Base-by-base conservation (phyloP, 92 coral and sea anemone genomes). In the Actinostola sp. region DNA sequence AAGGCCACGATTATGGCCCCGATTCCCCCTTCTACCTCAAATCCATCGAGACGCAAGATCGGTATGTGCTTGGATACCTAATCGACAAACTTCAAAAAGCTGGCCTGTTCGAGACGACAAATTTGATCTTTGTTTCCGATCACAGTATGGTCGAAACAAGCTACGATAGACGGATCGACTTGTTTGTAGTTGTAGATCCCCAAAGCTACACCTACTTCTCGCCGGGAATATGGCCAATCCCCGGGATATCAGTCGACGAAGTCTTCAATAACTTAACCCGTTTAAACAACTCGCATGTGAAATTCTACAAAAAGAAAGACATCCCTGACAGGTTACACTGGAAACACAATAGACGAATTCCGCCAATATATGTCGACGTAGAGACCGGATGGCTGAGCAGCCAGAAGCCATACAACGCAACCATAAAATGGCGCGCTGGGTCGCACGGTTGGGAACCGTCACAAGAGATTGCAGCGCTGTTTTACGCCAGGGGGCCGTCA, bases 401-500 rank as follows among this genome's bases (percentile, higher is more conserved):
- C 7, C 16, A 16, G 0, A 52, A 44, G 31, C 19, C 41, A 0
- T 29, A 41, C 14, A 53, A 59, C 13, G 41, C 23, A 5, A 38
- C 61, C 4, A 50, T 52, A 14, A 34, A 44, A 26, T 84, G 89
- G 89, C 58, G 39, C 0, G 63, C 71, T 0, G 90, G 90, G 1
- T 66, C 71, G 11, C 90, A 85, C 34, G 90, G 90, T 0, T 80
- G 86, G 86, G 69, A 86, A 1, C 52, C 90, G 25, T 13, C 13
- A 0, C 36, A 80, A 51, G 78, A 72, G 19, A n/a, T 58, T 33
- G 83, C 53, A 38, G 81, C 97, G 4, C 80, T 93, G 19, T 93
- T 93, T 74, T 86, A 81, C 49, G 98, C 92, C 38, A 81, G 88
- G 51, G 98, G 98, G 2, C 98, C 98, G 19, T 89, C 96, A 17